Evolutionary conservation across 2,888 invertebrate species (phyloP).

Genomic region (Ormyrus labotus): DNA sequence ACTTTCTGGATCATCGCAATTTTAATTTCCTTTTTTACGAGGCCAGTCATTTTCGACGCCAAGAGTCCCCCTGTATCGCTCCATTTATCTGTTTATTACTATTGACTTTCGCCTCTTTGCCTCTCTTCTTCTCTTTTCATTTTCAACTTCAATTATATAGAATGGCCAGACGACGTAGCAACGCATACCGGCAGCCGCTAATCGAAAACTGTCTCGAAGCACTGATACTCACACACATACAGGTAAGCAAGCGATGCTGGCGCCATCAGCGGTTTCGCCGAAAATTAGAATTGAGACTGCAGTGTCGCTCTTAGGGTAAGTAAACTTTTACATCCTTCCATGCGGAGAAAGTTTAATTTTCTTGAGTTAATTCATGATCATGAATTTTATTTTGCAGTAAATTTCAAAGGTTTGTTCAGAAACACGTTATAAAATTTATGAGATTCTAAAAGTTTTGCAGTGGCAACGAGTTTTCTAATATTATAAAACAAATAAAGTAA

Average conservation of each 20-base stretch:
- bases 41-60: neutral
- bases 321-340: neutral
- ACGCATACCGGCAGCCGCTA: slow-evolving; percentile 17
- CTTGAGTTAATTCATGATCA: too few species aligned
- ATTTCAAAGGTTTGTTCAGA: too few species aligned
- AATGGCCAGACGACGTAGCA: neutral
- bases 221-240: neutral
- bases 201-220: slow-evolving; percentile 20
- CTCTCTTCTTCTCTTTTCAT: neutral
- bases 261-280: slow-evolving; percentile 47
- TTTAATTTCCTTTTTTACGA: too few species aligned
- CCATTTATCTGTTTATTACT: slow-evolving; percentile 12
- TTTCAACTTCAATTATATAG: neutral
- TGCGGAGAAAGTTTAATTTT: too few species aligned
- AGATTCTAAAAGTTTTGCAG: too few species aligned
- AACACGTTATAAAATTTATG: too few species aligned
- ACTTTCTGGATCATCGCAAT: too few species aligned
- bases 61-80: neutral
- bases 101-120: slow-evolving; percentile 16
- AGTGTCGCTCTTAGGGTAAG: slow-evolving; percentile 50
- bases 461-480: too few species aligned
- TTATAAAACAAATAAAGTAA: too few species aligned
- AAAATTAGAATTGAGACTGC: slow-evolving; percentile 23
- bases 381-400: too few species aligned
- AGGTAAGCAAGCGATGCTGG: slow-evolving; percentile 21